These are phyloP conservation scores for Hippasteria phrygiana DNA, from an alignment of 53 echinoderm and acorn worm genomes.

Conservation along the genomic window DNA sequence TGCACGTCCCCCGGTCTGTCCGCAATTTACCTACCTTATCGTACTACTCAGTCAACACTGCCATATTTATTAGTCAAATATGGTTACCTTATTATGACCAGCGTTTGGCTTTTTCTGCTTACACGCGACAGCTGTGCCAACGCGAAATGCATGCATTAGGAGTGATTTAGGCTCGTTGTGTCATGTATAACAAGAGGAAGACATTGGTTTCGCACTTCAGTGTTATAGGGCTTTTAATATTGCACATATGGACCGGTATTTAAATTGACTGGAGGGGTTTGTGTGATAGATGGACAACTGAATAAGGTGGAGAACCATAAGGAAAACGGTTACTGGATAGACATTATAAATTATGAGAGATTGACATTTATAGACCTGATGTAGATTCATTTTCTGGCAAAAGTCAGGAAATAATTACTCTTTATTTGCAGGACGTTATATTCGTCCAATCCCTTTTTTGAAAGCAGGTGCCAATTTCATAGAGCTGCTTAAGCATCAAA, in stretches of 20 bases:
- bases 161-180: constrained; percentile 16
- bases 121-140: constrained; percentile 54
- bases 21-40: not conserved
- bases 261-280: not conserved
- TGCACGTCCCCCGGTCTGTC: too few species aligned
- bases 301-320: not conserved
- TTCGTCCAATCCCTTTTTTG: too few species aligned
- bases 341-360: too few species aligned
- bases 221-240: not conserved
- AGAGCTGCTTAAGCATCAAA: too few species aligned
- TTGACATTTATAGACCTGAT: too few species aligned
- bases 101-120: not conserved
- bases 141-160: constrained; percentile 39
- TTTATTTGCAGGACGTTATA: too few species aligned
- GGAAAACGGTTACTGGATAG: too few species aligned
- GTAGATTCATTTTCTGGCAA: too few species aligned
- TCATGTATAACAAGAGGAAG: constrained; percentile 17
- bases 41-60: constrained; percentile 40
- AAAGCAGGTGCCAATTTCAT: too few species aligned
- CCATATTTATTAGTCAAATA: constrained; percentile 66
- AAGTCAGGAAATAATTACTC: too few species aligned
- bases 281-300: not conserved
- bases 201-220: constrained; percentile 35
- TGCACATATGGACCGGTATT: constrained; percentile 45
- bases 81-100: constrained; percentile 49